Evolutionary conservation across 2,797 vertebrate genomes (phyloP).

Genomic region (Perodicticus potto): DNA sequence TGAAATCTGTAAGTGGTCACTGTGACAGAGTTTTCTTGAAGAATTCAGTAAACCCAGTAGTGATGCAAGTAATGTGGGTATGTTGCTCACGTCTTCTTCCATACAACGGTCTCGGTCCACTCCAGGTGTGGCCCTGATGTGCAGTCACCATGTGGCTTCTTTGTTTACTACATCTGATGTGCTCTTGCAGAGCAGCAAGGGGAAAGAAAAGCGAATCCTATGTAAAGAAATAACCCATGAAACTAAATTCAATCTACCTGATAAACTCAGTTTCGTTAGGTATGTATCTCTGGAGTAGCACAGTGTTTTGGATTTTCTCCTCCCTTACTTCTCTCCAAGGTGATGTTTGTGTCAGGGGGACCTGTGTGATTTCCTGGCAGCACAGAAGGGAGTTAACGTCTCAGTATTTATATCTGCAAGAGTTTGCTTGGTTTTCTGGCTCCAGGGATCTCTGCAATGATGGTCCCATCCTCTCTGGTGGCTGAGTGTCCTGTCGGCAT

Average conservation of each 20-base stretch:
- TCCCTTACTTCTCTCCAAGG: not conserved
- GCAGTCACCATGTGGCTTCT: not conserved
- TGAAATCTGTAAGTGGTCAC: conserved; percentile 49
- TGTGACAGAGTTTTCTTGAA: conserved; percentile 12
- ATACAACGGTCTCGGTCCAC: not conserved
- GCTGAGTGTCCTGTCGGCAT: not conserved
- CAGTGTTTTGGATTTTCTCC: not conserved
- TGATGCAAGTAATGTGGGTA: not conserved
- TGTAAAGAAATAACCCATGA: not conserved
- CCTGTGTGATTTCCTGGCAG: not conserved
- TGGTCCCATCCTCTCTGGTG: not conserved
- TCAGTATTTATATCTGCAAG: not conserved
- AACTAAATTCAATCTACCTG: not conserved
- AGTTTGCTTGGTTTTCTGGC: not conserved
- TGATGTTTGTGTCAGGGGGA: not conserved
- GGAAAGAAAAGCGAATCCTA: not conserved
- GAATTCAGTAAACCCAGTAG: not conserved
- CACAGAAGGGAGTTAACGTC: rapidly evolving
- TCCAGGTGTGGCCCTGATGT: not conserved
- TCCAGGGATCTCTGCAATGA: not conserved
- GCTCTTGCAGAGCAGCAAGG: not conserved
- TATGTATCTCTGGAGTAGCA: not conserved
- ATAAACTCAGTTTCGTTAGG: not conserved
- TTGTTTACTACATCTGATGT: not conserved
- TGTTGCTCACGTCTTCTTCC: not conserved